phyloP scores from a whole-genome alignment of 2,888 invertebrate genomes.

The Aethes cnicana region DNA sequence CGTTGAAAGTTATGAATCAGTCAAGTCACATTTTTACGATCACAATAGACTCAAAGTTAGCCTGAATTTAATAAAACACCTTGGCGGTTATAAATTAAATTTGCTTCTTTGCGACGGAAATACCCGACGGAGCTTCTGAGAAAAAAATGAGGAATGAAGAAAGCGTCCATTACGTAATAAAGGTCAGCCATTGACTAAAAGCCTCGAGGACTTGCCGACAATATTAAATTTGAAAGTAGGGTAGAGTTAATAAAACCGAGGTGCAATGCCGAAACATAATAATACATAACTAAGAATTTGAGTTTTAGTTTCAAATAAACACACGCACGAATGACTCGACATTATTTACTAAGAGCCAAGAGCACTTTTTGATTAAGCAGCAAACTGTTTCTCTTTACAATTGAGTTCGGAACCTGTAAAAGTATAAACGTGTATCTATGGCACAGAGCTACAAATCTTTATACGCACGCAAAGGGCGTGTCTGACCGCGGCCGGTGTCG shows the following conservation, averaged over 20 bases:
- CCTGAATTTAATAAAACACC: too few relatives aligned
- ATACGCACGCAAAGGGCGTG: slow-evolving; percentile 59
- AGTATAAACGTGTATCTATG: not conserved
- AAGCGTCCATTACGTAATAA: slow-evolving; percentile 19
- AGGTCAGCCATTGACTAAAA: slow-evolving; percentile 15
- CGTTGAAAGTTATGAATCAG: too few relatives aligned
- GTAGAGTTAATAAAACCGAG: slow-evolving; percentile 6
- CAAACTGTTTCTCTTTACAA: too few relatives aligned
- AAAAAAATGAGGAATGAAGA: slow-evolving; percentile 9
- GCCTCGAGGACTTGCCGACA: slow-evolving; percentile 5
- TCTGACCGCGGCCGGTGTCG: slow-evolving; percentile 28
- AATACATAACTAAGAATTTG: too few relatives aligned
- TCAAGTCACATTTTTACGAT: too few relatives aligned
- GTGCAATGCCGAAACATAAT: not conserved
- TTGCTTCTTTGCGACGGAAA: slow-evolving; percentile 5
- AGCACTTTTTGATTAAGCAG: too few relatives aligned
- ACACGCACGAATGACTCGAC: too few relatives aligned
- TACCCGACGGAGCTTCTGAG: slow-evolving; percentile 5
- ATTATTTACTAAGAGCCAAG: too few relatives aligned
- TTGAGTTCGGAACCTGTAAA: too few relatives aligned
- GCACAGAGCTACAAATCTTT: slow-evolving; percentile 40
- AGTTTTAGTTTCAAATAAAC: not conserved
- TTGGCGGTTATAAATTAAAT: too few relatives aligned
- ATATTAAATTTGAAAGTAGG: slow-evolving; percentile 24
- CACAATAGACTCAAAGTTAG: too few relatives aligned